Evolutionary conservation across 2,888 invertebrate genomes (phyloP).

Genomic region (Oligia fasciuncula): DNA sequence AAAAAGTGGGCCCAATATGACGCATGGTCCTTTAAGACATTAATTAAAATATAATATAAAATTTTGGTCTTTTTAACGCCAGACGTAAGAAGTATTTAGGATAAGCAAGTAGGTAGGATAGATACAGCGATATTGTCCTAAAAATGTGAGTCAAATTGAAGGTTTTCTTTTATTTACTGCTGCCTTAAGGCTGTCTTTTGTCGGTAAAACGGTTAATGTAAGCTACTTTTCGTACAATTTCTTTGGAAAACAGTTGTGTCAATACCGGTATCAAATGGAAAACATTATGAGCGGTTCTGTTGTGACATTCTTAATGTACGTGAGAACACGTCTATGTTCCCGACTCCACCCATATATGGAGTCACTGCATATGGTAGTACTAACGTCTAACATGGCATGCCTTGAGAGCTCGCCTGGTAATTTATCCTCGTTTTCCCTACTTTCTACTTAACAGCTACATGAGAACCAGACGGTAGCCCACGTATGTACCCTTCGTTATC

Average conservation of each 20-base stretch:
- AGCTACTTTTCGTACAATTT: constrained; percentile 32
- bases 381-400: constrained; percentile 74
- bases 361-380: constrained; percentile 74
- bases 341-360: constrained; percentile 77
- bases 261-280: constrained; percentile 68
- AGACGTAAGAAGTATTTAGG: background rate
- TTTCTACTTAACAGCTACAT: constrained; percentile 74
- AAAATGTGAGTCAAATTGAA: constrained; percentile 4
- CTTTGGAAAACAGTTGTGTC: constrained; percentile 60
- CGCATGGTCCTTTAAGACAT: too few relatives aligned
- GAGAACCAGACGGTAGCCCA: constrained; percentile 55
- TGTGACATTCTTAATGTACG: constrained; percentile 74
- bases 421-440: constrained; percentile 77
- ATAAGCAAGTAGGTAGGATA: background rate
- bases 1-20: too few relatives aligned
- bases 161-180: background rate
- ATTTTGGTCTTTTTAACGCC: background rate
- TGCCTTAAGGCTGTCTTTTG: background rate
- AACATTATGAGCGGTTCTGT: constrained; percentile 66
- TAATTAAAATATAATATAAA: background rate
- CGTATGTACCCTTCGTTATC: constrained; percentile 23
- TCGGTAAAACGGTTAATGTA: constrained; percentile 14
- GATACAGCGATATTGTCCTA: background rate
- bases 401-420: constrained; percentile 65
- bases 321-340: constrained; percentile 79